Conservation (phyloP, 2,888 invertebrate genomes). For the Phalera bucephala region DNA sequence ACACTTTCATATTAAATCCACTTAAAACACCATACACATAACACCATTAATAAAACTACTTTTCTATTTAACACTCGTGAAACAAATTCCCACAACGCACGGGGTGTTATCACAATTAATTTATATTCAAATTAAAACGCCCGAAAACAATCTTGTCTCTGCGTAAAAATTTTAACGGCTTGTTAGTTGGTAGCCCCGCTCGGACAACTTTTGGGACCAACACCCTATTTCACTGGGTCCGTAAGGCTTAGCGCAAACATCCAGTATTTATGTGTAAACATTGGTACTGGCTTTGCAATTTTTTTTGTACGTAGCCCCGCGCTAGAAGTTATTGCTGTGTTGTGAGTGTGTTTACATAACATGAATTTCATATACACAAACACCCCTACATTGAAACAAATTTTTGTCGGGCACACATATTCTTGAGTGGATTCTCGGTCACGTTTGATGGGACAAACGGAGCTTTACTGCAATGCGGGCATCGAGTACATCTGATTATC, state of each 20-base stretch:
- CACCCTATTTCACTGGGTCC: not conserved
- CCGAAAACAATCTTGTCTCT: slow-evolving; percentile 26
- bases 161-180: slow-evolving; percentile 27
- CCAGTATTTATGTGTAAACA: not conserved
- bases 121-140: slow-evolving; percentile 21
- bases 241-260: not conserved
- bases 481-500: too few relatives aligned
- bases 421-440: too few relatives aligned
- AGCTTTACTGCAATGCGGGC: too few relatives aligned
- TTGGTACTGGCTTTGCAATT: not conserved
- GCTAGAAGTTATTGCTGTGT: too few relatives aligned
- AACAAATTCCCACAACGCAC: slow-evolving; percentile 9
- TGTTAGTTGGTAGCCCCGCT: slow-evolving; percentile 14
- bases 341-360: too few relatives aligned
- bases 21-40: too few relatives aligned
- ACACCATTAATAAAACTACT: not conserved
- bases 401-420: too few relatives aligned
- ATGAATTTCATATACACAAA: too few relatives aligned
- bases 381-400: too few relatives aligned
- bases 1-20: too few relatives aligned
- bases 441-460: too few relatives aligned
- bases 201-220: not conserved
- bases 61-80: not conserved
- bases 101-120: slow-evolving; percentile 14
- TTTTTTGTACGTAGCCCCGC: too few relatives aligned